Evolutionary conservation across 64 coral and sea anemone species (phyloP), one percentile per base, ranked within the genome.

Genomic region (Actinia equina): DNA sequence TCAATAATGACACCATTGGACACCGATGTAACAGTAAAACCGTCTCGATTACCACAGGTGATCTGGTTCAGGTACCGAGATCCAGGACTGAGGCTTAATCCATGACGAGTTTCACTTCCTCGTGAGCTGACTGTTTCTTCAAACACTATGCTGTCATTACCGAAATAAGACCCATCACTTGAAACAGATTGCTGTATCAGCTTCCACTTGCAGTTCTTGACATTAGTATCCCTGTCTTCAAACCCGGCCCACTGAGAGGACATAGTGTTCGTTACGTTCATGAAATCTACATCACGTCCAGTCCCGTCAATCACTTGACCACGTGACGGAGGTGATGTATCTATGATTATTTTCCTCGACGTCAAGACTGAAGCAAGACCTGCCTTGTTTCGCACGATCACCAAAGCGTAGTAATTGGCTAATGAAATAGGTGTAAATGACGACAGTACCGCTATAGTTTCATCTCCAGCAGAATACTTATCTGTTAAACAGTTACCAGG

Each of bases 1-100:
- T 98, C 96, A 19, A 95, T 90, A 83, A 95, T 67, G 19, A 98
- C 88, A 37, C 96, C 96, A 90, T 98, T 87, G 67, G 96, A 98
- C 13, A 82, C 82, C 0, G 78, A 88, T 17, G 96, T 92, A 18
- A 86, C 86, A 59, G 83, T 95, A 43, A 98, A 93, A 6, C 96
- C 96, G 83, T 98, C 96, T 8, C 54, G 8, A 57, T 98, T 98
- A 45, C 77, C 83, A 74, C 96, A 98, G 3, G 84, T 88, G 13
- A 98, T 90, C 8, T 77, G 54, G 43, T 83, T 95, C 43, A 98
- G 79, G 54, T 95, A 98, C 46, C 88, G 80, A 55, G 90, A 83
- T 42, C 96, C 96, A 54, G 96, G 93, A 4, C 86, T 77, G 20
- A 98, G 85, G 45, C 57, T 95, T 25, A 98, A 62, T 59, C 89